Evolutionary conservation across 2,113 vertebrate species (phyloP).

Genomic region (Sceloporus undulatus): DNA sequence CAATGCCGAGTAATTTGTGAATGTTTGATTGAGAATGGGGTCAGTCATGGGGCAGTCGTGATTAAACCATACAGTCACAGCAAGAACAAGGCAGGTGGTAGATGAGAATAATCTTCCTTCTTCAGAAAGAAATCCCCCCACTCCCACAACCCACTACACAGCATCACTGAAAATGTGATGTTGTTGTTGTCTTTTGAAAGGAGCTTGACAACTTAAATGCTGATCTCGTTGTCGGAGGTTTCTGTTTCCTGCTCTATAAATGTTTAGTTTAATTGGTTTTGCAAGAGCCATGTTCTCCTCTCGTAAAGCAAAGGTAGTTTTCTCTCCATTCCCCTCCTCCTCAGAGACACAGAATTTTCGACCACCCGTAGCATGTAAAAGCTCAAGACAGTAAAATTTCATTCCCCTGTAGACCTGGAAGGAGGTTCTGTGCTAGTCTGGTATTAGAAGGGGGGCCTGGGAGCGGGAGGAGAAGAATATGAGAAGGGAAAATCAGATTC

Average conservation of each 20-base stretch:
- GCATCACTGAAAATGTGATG: no score
- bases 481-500: constrained; percentile 39
- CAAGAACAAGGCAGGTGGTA: constrained; percentile 50
- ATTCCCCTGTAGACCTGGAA: constrained; percentile 46
- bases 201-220: constrained; percentile 8
- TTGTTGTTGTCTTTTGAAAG: rapidly evolving
- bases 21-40: constrained; percentile 46
- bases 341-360: not conserved
- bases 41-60: constrained; percentile 21
- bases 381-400: constrained; percentile 65
- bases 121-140: constrained; percentile 31
- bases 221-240: not conserved
- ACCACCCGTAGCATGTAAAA: constrained; percentile 40
- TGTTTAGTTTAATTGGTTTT: not conserved
- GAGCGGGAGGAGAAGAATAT: not conserved
- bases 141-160: not conserved
- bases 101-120: constrained; percentile 48
- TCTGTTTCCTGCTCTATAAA: constrained; percentile 14
- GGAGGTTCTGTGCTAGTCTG: constrained; percentile 60
- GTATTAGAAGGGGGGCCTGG: constrained; percentile 63
- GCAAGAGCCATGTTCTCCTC: not conserved
- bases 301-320: not conserved
- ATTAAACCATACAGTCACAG: constrained; percentile 32
- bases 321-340: not conserved
- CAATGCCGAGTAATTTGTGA: constrained; percentile 60